Percentiles rank a stretch among this genome's conserved stretches.
These are phyloP conservation scores for Gobio occitaniae DNA, from an alignment of 2,797 vertebrate genomes.

Conservation along the genomic window DNA sequence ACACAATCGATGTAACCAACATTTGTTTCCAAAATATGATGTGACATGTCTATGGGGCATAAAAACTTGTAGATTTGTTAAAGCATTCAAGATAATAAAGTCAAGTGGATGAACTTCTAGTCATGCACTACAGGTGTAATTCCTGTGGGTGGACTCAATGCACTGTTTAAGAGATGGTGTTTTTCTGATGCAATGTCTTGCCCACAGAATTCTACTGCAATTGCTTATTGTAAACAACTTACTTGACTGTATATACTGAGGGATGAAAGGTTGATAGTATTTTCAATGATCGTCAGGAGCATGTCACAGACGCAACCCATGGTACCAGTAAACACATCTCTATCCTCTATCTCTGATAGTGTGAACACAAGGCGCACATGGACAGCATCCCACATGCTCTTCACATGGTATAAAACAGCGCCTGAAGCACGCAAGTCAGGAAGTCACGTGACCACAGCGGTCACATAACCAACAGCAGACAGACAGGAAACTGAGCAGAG, in stretches of 20 bases:
- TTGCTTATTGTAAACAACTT: not conserved
- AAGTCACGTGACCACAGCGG: constrained; percentile 1
- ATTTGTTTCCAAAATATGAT: not conserved
- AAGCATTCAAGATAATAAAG: not conserved
- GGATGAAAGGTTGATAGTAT: no score
- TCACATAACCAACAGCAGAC: not conserved
- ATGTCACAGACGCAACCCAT: no score
- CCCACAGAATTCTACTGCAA: not conserved
- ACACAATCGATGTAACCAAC: not conserved
- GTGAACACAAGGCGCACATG: not conserved
- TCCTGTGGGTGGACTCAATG: not conserved
- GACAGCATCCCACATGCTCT: not conserved
- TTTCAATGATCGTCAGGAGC: not conserved
- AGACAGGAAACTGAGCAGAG: constrained; percentile 38
- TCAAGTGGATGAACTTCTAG: not conserved
- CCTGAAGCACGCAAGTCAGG: not conserved
- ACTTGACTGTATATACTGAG: not conserved
- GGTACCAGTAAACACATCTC: not conserved
- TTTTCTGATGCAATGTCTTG: not conserved
- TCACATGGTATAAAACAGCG: not conserved
- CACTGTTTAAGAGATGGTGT: not conserved
- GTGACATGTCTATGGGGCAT: not conserved
- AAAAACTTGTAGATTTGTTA: not conserved
- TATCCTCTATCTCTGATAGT: not conserved
- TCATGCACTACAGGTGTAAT: not conserved